Evolutionary conservation across 30 jellyfish, hydroid and myxozoan genomes (phyloP), one percentile per base, ranked within the genome.

Genomic region (Cassiopea xamachana): DNA sequence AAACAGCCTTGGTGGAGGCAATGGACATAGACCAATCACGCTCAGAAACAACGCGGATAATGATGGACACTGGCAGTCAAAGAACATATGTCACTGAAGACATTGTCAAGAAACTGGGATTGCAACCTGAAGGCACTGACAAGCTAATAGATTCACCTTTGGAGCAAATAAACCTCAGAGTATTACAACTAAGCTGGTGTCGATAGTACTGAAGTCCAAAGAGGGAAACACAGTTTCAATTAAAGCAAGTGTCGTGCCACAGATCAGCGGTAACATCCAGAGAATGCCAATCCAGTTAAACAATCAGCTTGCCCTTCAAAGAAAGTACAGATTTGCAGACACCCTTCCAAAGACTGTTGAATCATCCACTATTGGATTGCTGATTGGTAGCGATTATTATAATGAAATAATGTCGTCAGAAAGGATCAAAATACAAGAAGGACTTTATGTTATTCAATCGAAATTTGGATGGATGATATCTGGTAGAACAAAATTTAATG

Each of bases 1-100:
- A 86, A 45, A 86, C 91, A 74, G 94, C 91, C 2, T 2, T 17
- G 44, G 72, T 60, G 15, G 50, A 86, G 2, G 92, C 18, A 74
- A 46, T 13, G 50, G 48, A 47, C 89, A 39, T 70, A 14, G 77
- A 46, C 5, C 55, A 74, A 27, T n/a, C 19, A n/a, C n/a, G 60
- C 1, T 27, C 84, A 2, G 44, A 15, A 45, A 45, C 88, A 2
- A 50, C 49, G 43, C 50, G 88, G 48, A n/a, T 60, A 55, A 55
- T 55, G 64, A 69, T 69, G 78, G 78, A 69, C 17, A 69, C 78
- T 17, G 15, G 78, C 17, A 69, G 1, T 17, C 78, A 69, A 17
- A 69, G 78, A 43, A 69, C 48, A 6, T 69, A 69, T 14, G 17
- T 69, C 48, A 69, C 78, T 17, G 78, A 5, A 14, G 64, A 55